phyloP scores from a whole-genome alignment of 2,797 vertebrate species.

The Botia kubotai region DNA sequence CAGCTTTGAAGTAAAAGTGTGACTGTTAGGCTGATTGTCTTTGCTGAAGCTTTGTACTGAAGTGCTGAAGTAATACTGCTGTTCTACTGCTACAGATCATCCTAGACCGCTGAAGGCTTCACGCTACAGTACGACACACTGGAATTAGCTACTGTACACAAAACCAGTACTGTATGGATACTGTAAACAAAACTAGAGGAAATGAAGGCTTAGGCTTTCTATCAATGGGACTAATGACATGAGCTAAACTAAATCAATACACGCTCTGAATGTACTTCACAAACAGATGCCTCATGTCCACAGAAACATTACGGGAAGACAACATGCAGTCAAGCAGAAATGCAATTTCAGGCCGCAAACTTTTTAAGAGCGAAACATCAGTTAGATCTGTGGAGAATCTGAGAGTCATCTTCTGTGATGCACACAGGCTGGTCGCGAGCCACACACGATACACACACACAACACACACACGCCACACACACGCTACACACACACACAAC shows the following conservation, averaged over 20 bases:
- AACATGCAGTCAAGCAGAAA: constrained; percentile 10
- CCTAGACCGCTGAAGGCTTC: not conserved
- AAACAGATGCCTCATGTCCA: constrained; percentile 41
- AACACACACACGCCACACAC: constrained; percentile 3
- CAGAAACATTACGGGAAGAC: not conserved
- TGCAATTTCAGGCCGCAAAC: constrained; percentile 5
- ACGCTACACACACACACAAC: not conserved
- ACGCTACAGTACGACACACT: constrained; percentile 12
- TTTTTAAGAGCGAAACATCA: not conserved
- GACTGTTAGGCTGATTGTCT: constrained; percentile 30
- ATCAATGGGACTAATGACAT: constrained; percentile 29
- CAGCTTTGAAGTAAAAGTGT: constrained; percentile 68
- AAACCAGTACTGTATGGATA: not conserved
- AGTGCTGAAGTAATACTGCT: not conserved
- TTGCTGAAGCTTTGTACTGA: not conserved
- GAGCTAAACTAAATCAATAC: constrained; percentile 24
- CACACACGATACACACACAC: constrained; percentile 6
- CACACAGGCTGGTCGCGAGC: not conserved
- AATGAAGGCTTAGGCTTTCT: constrained; percentile 39
- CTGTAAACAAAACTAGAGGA: constrained; percentile 24
- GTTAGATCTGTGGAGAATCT: constrained; percentile 37
- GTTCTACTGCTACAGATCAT: not conserved
- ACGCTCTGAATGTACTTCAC: constrained; percentile 28
- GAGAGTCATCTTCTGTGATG: not conserved
- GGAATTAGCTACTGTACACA: not conserved